Evolutionary conservation across 2,113 vertebrate genomes (phyloP).

Genomic region (Daboia siamensis): DNA sequence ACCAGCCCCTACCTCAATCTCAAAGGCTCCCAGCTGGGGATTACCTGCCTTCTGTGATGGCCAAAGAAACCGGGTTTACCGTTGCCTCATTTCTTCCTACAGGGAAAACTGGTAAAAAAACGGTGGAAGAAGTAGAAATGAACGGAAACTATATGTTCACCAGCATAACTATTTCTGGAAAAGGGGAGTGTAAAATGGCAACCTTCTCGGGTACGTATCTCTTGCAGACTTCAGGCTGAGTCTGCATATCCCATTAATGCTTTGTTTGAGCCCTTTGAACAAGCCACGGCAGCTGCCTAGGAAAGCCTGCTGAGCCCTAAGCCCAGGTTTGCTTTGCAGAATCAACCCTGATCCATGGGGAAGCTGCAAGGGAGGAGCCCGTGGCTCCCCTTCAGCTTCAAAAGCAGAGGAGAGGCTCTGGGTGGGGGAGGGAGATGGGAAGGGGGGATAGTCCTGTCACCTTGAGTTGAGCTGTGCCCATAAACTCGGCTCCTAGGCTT

Average conservation of each 20-base stretch:
- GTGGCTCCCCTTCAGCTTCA: not conserved
- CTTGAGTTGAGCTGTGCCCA: not conserved
- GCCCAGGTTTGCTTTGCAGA: not conserved
- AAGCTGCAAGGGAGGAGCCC: not conserved
- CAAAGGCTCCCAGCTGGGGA: not conserved
- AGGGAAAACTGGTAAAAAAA: not conserved
- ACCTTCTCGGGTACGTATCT: fast-evolving
- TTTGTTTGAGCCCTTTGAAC: not conserved
- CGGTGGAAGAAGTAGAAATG: fast-evolving
- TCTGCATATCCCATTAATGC: not conserved
- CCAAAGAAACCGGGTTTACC: not conserved
- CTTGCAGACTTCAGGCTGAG: not conserved
- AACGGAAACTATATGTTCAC: fast-evolving
- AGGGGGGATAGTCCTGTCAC: not conserved
- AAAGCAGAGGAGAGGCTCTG: not conserved
- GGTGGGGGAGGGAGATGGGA: no score
- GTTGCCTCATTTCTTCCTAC: not conserved
- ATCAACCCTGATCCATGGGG: not conserved
- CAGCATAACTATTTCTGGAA: fast-evolving
- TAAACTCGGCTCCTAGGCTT: not conserved
- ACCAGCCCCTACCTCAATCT: not conserved
- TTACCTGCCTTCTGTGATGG: not conserved
- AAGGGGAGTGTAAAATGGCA: fast-evolving
- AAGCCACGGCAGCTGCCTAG: no score
- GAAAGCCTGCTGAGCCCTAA: no score